phyloP scores from a whole-genome alignment of 2,797 vertebrate genomes.

The Enteromius thamalakanensis region DNA sequence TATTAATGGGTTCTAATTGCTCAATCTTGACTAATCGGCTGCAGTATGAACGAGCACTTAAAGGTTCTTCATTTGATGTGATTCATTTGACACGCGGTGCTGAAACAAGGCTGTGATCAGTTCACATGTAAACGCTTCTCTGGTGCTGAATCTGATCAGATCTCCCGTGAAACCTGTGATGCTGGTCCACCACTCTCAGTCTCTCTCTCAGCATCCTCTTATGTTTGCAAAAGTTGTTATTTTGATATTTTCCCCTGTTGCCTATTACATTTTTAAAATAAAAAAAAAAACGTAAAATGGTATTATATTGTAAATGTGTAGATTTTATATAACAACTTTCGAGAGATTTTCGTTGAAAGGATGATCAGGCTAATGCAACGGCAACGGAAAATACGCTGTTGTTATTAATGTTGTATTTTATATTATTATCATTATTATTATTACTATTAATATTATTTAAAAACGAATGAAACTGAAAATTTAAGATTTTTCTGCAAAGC shows the following conservation, averaged over 20 bases:
- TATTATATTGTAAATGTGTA: background rate
- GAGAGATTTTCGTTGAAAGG: background rate
- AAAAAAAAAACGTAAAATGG: background rate
- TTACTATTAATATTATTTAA: background rate
- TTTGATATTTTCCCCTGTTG: background rate
- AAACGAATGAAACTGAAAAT: conserved; percentile 6
- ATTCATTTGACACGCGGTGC: conserved; percentile 50
- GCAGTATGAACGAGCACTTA: conserved; percentile 67
- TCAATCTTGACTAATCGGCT: conserved; percentile 72
- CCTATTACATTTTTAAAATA: background rate
- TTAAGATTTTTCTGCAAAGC: background rate
- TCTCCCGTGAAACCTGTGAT: conserved; percentile 13
- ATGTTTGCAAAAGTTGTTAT: conserved; percentile 34
- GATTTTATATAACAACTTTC: background rate
- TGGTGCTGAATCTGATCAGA: conserved; percentile 23
- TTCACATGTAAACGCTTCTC: conserved; percentile 59
- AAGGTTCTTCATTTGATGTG: conserved; percentile 62
- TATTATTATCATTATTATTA: background rate
- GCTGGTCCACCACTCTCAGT: conserved; percentile 25
- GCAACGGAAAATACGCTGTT: background rate
- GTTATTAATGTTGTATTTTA: background rate
- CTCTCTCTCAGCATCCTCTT: conserved; percentile 63
- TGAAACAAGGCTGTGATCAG: conserved; percentile 60
- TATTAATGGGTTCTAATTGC: conserved; percentile 73
- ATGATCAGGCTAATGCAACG: background rate